Conservation (phyloP, 2,113 vertebrate genomes). For the Morone saxatilis region DNA sequence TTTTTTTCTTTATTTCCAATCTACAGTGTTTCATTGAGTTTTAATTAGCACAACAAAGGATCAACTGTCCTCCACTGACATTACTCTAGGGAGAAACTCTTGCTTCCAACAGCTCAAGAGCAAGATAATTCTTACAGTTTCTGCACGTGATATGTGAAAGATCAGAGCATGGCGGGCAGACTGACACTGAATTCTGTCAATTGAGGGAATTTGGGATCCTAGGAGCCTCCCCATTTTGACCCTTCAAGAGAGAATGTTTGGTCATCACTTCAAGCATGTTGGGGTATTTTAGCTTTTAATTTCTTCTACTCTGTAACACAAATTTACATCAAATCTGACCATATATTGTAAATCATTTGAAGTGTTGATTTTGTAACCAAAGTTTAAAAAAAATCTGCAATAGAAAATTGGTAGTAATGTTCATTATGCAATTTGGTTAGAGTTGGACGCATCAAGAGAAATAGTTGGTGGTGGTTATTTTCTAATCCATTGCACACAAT, state of each 20-base stretch:
- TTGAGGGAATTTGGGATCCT: no score
- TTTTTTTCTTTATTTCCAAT: neutral
- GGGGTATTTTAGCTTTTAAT: neutral
- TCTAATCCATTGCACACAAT: no score
- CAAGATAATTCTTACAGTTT: neutral
- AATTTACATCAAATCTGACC: neutral
- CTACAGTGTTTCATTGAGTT: conserved; percentile 11
- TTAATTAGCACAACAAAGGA: conserved; percentile 51
- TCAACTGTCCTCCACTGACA: conserved; percentile 44
- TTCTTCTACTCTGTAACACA: neutral
- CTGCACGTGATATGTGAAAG: neutral
- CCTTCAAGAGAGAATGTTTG: no score
- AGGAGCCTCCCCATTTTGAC: no score
- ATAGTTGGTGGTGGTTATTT: no score
- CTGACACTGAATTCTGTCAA: no score
- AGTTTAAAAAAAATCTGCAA: neutral
- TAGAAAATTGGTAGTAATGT: neutral
- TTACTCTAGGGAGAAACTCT: conserved; percentile 14
- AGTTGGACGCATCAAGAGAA: neutral
- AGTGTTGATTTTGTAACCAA: neutral
- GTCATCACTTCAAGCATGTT: neutral
- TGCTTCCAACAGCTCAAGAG: neutral
- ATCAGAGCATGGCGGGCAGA: no score
- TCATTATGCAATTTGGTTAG: no score
- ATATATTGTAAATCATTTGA: neutral